Percentiles rank a stretch among this genome's conserved stretches.
Evolutionary conservation across 2,113 vertebrate genomes (phyloP).

Genomic region (Microtus ochrogaster): DNA sequence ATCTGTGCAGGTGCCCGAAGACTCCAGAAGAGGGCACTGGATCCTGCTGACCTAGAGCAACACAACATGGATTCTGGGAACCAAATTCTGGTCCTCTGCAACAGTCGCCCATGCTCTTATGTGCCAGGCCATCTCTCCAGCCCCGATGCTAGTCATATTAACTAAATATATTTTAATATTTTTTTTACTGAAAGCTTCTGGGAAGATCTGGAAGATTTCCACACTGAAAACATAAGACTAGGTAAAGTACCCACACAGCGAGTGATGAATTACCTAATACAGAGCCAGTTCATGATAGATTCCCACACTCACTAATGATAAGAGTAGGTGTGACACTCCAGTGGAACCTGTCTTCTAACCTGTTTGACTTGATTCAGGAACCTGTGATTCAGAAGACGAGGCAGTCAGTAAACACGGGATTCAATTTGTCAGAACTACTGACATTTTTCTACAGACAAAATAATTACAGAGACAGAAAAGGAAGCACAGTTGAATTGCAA

Average conservation of each 20-base stretch:
- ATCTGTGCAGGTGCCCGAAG: neutral
- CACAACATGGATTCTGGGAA: neutral
- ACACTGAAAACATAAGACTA: conserved; percentile 41
- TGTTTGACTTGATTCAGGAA: conserved; percentile 79
- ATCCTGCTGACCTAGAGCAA: neutral
- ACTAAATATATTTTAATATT: neutral
- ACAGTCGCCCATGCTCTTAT: neutral
- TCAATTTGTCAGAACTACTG: conserved; percentile 75
- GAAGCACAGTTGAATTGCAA: conserved; percentile 28
- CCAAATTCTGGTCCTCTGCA: neutral
- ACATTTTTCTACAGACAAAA: conserved; percentile 74
- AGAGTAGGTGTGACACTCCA: conserved; percentile 69
- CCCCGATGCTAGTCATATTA: neutral
- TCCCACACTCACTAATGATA: conserved; percentile 70
- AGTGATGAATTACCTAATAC: conserved; percentile 41
- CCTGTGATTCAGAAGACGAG: conserved; percentile 73
- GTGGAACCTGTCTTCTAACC: conserved; percentile 75
- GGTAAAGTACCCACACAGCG: neutral
- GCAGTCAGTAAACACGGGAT: conserved; percentile 76
- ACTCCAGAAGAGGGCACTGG: neutral
- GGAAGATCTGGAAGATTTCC: neutral
- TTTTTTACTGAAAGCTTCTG: neutral
- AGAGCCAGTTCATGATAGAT: conserved; percentile 66
- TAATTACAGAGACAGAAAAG: conserved; percentile 63
- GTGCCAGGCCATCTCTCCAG: neutral